Evolutionary conservation across 92 coral and sea anemone species (phyloP).

Genomic region (Diadumene lineata): DNA sequence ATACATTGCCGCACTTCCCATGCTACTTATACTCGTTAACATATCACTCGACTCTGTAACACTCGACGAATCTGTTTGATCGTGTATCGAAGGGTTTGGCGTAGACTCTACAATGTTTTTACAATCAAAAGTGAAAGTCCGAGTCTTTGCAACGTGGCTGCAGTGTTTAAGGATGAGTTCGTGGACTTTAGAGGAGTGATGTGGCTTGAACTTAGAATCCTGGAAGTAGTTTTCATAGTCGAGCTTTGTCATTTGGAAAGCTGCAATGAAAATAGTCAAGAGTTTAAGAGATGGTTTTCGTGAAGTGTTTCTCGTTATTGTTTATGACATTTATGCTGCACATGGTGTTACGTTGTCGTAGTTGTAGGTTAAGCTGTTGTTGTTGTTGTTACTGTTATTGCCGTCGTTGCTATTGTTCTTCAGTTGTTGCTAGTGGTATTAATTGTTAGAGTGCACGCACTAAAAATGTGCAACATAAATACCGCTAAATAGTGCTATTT

Average conservation of each 20-base stretch:
- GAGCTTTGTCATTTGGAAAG: constrained; percentile 46
- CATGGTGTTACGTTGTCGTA: background rate
- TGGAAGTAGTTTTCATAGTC: constrained; percentile 67
- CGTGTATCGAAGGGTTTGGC: constrained; percentile 4
- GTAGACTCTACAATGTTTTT: background rate
- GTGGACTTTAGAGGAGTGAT: constrained; percentile 45
- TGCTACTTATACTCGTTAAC: constrained; percentile 47
- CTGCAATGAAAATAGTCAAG: constrained; percentile 17
- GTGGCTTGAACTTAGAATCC: constrained; percentile 56
- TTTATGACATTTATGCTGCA: background rate
- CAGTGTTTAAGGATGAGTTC: constrained; percentile 46
- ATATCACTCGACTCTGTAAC: constrained; percentile 57
- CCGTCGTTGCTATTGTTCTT: background rate
- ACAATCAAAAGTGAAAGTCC: background rate
- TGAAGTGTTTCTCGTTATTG: background rate
- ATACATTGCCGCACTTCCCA: constrained; percentile 39
- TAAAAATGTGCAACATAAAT: too few relatives aligned
- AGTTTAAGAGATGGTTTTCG: background rate
- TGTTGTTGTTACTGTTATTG: background rate
- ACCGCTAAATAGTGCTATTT: too few relatives aligned
- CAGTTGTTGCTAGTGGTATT: background rate
- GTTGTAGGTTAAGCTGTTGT: background rate
- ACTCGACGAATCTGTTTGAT: constrained; percentile 31
- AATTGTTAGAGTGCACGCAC: too few relatives aligned
- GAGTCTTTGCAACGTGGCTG: background rate